Percentiles rank a stretch among this genome's conserved stretches.
Conservation (phyloP, 2,113 vertebrate genomes). For the Pao palembangensis region DNA sequence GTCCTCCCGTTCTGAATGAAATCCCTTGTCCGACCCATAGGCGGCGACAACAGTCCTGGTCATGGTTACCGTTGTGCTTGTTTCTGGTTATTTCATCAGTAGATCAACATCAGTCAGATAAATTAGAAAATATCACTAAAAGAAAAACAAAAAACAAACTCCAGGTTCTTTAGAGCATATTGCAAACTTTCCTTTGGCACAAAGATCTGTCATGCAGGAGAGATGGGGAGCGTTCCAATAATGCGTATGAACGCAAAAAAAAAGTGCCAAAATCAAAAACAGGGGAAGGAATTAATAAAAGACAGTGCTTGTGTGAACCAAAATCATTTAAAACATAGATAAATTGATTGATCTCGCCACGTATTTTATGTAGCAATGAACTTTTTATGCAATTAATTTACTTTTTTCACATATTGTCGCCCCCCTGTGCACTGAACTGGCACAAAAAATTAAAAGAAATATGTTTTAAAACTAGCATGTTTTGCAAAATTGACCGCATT, state of each 20-base stretch:
- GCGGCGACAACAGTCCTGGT: conserved; percentile 43
- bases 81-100: conserved; percentile 34
- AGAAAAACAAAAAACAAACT: conserved; percentile 1
- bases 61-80: conserved; percentile 61
- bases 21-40: background rate
- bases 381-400: too few species aligned
- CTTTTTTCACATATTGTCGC: too few species aligned
- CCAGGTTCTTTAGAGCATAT: conserved; percentile 41
- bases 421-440: too few species aligned
- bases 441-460: too few species aligned
- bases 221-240: conserved; percentile 49
- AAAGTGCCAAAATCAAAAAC: too few species aligned
- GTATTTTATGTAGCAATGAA: too few species aligned
- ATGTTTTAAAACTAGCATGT: too few species aligned
- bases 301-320: too few species aligned
- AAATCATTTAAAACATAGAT: too few species aligned
- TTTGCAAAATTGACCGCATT: background rate
- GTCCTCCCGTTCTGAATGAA: background rate
- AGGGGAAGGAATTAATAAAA: too few species aligned
- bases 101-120: conserved; percentile 5
- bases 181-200: conserved; percentile 74
- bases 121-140: conserved; percentile 2
- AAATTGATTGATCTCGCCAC: too few species aligned
- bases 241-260: too few species aligned
- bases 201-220: conserved; percentile 64